phyloP scores from a whole-genome alignment of 2,797 vertebrate genomes.

The Coluber constrictor region DNA sequence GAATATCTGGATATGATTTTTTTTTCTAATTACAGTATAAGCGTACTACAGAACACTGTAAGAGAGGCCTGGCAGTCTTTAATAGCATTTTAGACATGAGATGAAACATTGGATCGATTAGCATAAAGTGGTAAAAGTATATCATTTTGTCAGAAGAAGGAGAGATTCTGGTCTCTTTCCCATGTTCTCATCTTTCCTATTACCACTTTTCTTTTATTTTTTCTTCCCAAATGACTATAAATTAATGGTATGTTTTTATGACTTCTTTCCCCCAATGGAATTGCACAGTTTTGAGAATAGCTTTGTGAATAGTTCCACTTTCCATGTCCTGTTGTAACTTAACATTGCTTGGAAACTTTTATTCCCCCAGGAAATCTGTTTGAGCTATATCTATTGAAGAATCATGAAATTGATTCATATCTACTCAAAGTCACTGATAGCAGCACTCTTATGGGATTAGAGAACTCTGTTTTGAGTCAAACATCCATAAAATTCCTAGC shows the following conservation, averaged over 20 bases:
- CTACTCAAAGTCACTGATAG: not conserved
- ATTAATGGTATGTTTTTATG: not conserved
- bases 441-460: not conserved
- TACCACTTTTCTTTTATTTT: not conserved
- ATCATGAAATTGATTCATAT: not conserved
- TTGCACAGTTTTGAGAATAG: not conserved
- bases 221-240: not conserved
- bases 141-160: slow-evolving; percentile 1
- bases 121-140: not conserved
- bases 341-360: not conserved
- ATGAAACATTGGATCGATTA: slow-evolving; percentile 27
- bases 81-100: not conserved
- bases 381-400: not conserved
- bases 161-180: not conserved
- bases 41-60: not conserved
- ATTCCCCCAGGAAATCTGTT: not conserved
- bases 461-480: not conserved
- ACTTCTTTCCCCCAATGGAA: not conserved
- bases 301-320: not conserved
- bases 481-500: not conserved
- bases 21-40: not conserved
- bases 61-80: slow-evolving; percentile 25
- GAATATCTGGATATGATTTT: slow-evolving; percentile 44
- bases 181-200: not conserved
- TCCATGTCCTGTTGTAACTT: not conserved